Evolutionary conservation across 1,140 invertebrate genomes (phyloP).

Genomic region (Muscidifurax raptorellus): DNA sequence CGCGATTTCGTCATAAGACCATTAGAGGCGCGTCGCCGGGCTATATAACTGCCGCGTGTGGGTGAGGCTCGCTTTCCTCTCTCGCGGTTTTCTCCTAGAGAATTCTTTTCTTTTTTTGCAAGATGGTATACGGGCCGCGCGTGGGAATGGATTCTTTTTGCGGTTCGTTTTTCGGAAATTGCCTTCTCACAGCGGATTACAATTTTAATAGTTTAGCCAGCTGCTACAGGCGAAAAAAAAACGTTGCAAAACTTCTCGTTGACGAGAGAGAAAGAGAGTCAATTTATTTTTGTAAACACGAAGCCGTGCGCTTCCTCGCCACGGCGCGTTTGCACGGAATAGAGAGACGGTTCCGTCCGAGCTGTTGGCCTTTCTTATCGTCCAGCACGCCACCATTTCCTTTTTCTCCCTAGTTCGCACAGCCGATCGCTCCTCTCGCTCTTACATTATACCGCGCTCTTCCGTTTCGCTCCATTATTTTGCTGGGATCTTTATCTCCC

Average conservation of each 20-base stretch:
- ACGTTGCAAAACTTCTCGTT: neutral
- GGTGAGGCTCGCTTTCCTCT: neutral
- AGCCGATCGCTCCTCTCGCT: neutral
- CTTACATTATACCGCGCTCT: neutral
- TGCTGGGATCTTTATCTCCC: constrained; percentile 21
- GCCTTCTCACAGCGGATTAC: neutral
- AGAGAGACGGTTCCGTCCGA: neutral
- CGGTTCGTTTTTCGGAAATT: neutral
- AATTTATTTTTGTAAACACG: neutral
- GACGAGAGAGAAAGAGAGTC: neutral
- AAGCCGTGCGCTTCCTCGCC: neutral
- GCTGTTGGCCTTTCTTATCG: neutral
- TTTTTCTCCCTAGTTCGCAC: constrained; percentile 19
- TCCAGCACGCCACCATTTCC: constrained; percentile 23
- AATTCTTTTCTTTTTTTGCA: neutral
- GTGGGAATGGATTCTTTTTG: constrained; percentile 34
- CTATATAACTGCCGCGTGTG: neutral
- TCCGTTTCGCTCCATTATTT: constrained; percentile 11
- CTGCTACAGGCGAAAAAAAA: neutral
- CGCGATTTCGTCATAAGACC: constrained; percentile 41
- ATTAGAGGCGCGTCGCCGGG: constrained; percentile 17
- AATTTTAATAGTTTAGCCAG: neutral
- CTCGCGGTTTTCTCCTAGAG: neutral
- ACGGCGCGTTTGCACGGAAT: neutral
- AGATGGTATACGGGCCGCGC: neutral